A percentile compares a stretch with the other conserved stretches of the same genome.
These are phyloP conservation scores for Rhyzopertha dominica DNA, from an alignment of 1,140 invertebrate species.

Conservation along the genomic window DNA sequence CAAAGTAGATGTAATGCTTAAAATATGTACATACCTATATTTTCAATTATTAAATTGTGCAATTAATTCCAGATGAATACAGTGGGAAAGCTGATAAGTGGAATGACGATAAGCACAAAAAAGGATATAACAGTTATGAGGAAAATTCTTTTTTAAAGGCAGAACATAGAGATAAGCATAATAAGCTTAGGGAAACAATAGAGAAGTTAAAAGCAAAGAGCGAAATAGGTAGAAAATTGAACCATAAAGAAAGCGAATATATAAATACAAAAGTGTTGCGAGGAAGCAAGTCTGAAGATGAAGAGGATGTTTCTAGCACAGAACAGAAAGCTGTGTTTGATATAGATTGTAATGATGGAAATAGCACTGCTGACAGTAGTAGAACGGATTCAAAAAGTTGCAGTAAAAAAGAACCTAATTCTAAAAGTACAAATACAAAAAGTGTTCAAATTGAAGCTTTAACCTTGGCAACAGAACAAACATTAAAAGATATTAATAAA, in stretches of 20 bases:
- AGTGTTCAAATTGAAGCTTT: conserved; percentile 61
- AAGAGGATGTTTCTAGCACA: too few relatives aligned
- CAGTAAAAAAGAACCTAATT: conserved; percentile 29
- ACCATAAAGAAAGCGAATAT: too few relatives aligned
- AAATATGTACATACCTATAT: too few relatives aligned
- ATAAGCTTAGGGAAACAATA: conserved; percentile 54
- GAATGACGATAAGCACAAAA: conserved; percentile 20
- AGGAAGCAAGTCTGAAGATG: too few relatives aligned
- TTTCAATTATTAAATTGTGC: too few relatives aligned
- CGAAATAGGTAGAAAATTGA: conserved; percentile 48
- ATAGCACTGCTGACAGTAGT: conserved; percentile 30
- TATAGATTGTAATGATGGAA: conserved; percentile 37
- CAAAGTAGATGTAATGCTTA: too few relatives aligned
- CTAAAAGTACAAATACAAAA: conserved; percentile 22
- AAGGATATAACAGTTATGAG: conserved; percentile 7
- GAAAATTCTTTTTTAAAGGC: conserved; percentile 18
- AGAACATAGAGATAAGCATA: conserved; percentile 54
- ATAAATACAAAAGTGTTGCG: too few relatives aligned
- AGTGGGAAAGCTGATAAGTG: too few relatives aligned
- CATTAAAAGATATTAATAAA: conserved; percentile 81
- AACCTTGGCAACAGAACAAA: conserved; percentile 72
- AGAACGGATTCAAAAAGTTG: conserved; percentile 33
- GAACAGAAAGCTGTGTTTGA: too few relatives aligned
- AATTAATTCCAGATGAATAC: too few relatives aligned
- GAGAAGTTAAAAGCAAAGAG: conserved; percentile 61